Evolutionary conservation across 2,888 invertebrate genomes (phyloP).

Genomic region (Rhagonycha lutea): DNA sequence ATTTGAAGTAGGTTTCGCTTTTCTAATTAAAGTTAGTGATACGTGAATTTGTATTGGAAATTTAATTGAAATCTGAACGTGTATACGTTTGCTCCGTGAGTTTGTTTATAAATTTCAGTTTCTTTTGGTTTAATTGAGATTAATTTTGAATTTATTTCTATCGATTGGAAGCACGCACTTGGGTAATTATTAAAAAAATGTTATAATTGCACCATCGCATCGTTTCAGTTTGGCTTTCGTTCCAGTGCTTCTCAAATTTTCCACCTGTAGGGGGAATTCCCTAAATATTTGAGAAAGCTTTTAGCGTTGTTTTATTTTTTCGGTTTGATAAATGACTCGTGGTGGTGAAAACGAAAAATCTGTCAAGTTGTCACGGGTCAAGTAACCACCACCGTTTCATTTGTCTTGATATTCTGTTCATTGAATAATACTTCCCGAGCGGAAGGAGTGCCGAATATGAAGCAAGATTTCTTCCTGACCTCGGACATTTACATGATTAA

Average conservation of each 20-base stretch:
- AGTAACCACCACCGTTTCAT: constrained; percentile 40
- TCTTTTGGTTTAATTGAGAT: neutral
- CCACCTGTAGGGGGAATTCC: neutral
- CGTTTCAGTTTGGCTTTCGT: too few relatives aligned
- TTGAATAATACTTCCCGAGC: constrained; percentile 22
- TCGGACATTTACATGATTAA: constrained; percentile 12
- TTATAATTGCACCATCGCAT: neutral
- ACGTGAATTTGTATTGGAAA: constrained; percentile 14
- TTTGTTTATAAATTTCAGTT: neutral
- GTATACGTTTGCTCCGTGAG: neutral
- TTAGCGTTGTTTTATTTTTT: neutral
- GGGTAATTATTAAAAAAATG: too few relatives aligned
- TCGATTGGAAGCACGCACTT: neutral
- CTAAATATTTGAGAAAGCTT: neutral
- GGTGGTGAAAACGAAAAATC: constrained; percentile 38
- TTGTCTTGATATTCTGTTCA: constrained; percentile 38
- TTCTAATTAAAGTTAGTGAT: constrained; percentile 41
- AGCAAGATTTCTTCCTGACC: constrained; percentile 14
- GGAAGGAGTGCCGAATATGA: constrained; percentile 24
- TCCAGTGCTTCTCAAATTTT: neutral
- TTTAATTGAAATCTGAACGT: neutral
- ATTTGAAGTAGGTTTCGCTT: constrained; percentile 44
- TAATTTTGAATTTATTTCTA: neutral
- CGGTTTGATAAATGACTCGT: constrained; percentile 37
- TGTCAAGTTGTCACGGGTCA: constrained; percentile 39